These are phyloP conservation scores for Sminthurinus aureus DNA, from an alignment of 2,888 invertebrate genomes.

Conservation along the genomic window DNA sequence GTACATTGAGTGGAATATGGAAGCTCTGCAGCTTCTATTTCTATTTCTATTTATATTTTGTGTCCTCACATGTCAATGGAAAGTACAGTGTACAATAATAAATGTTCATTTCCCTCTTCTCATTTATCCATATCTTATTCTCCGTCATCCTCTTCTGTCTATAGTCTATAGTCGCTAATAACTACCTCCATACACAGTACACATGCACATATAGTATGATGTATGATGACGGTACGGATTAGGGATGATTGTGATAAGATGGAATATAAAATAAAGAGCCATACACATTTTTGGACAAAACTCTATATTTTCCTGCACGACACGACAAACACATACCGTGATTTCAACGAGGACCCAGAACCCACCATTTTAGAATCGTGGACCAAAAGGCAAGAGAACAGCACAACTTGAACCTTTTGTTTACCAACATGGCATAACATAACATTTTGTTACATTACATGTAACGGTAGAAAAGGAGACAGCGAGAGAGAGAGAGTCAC, in stretches of 20 bases:
- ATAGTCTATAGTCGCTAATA: too few species aligned
- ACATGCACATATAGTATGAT: background rate
- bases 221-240: too few species aligned
- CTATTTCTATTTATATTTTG: background rate
- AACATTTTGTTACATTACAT: conserved; percentile 13
- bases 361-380: too few species aligned
- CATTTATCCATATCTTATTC: background rate
- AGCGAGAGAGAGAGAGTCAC: conserved; percentile 30
- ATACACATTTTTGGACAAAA: conserved; percentile 34
- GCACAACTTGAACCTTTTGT: conserved; percentile 32
- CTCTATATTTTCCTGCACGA: conserved; percentile 31
- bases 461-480: conserved; percentile 29
- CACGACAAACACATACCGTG: background rate
- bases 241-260: conserved; percentile 13
- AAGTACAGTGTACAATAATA: background rate
- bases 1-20: background rate
- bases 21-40: background rate
- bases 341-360: too few species aligned
- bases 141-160: background rate
- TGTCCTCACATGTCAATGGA: background rate
- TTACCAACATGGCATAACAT: conserved; percentile 29
- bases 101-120: background rate
- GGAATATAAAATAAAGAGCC: conserved; percentile 7
- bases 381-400: background rate
- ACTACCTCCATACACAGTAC: background rate